These are phyloP conservation scores for Phylloscopus trochiloides DNA, from an alignment of 2,113 vertebrate genomes.

Conservation along the genomic window DNA sequence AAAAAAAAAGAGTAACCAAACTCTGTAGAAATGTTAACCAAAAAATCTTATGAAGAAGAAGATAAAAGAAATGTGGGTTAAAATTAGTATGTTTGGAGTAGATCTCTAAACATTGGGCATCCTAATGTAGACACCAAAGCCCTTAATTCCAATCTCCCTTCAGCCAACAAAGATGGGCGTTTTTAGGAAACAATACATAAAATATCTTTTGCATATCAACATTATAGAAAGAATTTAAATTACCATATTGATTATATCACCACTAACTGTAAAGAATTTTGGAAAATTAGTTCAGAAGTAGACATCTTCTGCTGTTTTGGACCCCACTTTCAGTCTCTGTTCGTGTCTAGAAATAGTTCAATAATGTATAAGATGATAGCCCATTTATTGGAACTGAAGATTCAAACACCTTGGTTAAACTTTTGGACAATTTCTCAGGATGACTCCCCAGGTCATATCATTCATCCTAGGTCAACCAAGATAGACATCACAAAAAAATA, in stretches of 20 bases:
- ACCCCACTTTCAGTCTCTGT: neutral
- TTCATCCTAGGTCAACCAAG: neutral
- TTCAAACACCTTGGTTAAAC: neutral
- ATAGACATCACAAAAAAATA: rapidly evolving
- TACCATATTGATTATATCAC: neutral
- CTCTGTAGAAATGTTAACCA: neutral
- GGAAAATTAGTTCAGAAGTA: neutral
- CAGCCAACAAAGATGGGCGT: neutral
- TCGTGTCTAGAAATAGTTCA: neutral
- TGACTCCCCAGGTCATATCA: neutral
- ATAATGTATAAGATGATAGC: neutral
- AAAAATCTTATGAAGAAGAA: neutral
- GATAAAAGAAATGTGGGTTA: neutral
- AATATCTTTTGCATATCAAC: neutral
- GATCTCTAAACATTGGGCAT: neutral
- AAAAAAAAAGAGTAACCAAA: neutral
- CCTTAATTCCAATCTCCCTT: neutral
- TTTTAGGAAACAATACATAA: neutral
- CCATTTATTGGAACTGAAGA: neutral
- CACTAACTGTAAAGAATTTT: neutral
- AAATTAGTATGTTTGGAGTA: neutral
- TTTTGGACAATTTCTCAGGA: neutral
- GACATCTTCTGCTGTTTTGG: neutral
- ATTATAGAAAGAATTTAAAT: neutral
- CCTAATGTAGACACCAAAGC: neutral